Conservation (phyloP, 2,888 invertebrate species). For the Lasioglossum pauxillum region DNA sequence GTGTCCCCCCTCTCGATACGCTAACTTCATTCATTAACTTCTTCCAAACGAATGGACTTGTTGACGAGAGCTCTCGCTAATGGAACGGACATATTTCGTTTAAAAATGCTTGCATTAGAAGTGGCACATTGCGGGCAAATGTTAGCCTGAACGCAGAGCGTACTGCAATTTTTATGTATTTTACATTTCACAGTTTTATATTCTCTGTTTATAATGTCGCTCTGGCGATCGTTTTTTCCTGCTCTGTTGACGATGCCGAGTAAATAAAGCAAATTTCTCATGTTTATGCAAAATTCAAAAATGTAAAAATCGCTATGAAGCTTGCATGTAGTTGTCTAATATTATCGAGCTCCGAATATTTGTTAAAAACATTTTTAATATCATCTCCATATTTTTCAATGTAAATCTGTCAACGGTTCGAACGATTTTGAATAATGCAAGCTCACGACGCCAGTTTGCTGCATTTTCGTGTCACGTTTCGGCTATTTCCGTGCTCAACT, state of each 20-base stretch:
- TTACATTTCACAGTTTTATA: neutral
- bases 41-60: neutral
- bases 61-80: neutral
- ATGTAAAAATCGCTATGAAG: neutral
- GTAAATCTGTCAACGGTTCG: neutral
- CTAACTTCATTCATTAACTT: neutral
- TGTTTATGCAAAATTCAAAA: neutral
- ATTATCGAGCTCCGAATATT: neutral
- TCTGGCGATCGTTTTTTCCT: neutral
- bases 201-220: neutral
- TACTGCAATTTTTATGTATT: neutral
- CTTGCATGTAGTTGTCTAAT: no score
- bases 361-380: neutral
- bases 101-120: neutral
- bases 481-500: slow-evolving; percentile 23
- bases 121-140: neutral
- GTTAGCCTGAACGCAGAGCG: neutral
- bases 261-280: neutral
- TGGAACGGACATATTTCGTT: neutral
- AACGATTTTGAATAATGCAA: neutral
- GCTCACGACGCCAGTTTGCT: slow-evolving; percentile 5
- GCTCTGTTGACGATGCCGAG: neutral
- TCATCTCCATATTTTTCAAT: neutral
- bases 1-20: neutral
- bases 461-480: slow-evolving; percentile 17